Base-by-base conservation (phyloP, 2,888 invertebrate genomes). In the Drosophila kokeensis region DNA sequence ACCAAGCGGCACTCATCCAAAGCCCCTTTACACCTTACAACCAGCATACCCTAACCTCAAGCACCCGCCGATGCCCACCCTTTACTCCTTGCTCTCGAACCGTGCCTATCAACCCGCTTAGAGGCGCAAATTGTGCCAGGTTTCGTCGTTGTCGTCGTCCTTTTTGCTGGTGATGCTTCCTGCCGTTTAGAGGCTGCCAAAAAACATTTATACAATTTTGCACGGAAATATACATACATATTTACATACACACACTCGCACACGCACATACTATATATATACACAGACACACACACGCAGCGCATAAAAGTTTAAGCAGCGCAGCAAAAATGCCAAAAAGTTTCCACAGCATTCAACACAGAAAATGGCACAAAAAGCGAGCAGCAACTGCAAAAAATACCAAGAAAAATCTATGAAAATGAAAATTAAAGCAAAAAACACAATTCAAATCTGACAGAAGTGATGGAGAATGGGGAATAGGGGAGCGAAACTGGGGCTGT, bases 101-200 rank as follows among this genome's bases (percentile, higher is more conserved):
- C 45, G 69, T 32, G 32, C 49, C 69, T 55, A 49, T 15, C 34
- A 54, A 64, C 50, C 58, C 61, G 27, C 61, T 42, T 68, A 52
- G 69, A 78, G 82, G 84, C 84, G 82, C 69, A 89, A 85, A 85
- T 87, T 84, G 89, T 85, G 84, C 87, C 84, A 83, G 76, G 79
- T 76, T 78, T 73, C 74, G 81, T 59, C 49, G 55, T 57, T 34
- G 61, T 58, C 34, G 60, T 63, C 69, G 71, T 87, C 83, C 59
- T 73, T 81, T 82, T 82, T 76, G 83, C 82, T 87, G 84, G 89
- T 89, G 84, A 83, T 73, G 89, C 85, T 85, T 85, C 84, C 89
- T 85, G 87, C 89, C 89, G 89, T 85, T 85, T 85, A 87, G 86
- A 87, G 90, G 83, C 90, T 86, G 90, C 90, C 90, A 82, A 89